These are phyloP conservation scores for Orussus abietinus DNA, from an alignment of 1,140 invertebrate species.

Conservation along the genomic window DNA sequence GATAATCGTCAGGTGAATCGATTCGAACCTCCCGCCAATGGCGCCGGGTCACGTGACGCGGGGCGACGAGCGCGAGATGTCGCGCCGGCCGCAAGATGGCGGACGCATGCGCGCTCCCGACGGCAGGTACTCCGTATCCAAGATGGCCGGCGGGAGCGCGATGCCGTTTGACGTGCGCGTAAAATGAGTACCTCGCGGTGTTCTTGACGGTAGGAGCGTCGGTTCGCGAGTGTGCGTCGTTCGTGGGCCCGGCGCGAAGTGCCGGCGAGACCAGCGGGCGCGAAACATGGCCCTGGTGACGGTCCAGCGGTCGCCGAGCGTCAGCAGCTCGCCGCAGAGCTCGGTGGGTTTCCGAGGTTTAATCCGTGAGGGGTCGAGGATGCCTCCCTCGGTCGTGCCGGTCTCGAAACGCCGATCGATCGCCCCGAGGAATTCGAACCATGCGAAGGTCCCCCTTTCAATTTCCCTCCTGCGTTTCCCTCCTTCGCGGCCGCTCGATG, in stretches of 20 bases:
- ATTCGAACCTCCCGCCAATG: too few relatives aligned
- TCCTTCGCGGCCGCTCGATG: too few relatives aligned
- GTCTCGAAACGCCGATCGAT: too few relatives aligned
- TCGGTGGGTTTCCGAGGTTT: slow-evolving; percentile 57
- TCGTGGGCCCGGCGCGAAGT: slow-evolving; percentile 21
- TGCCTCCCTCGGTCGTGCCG: too few relatives aligned
- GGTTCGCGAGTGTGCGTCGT: slow-evolving; percentile 31
- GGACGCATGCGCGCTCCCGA: slow-evolving; percentile 13
- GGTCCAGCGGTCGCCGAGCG: slow-evolving; percentile 66
- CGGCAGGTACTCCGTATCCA: slow-evolving; percentile 39
- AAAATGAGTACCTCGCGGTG: slow-evolving; percentile 44
- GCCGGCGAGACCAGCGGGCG: background rate
- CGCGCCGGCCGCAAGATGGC: slow-evolving; percentile 15
- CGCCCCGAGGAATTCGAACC: too few relatives aligned
- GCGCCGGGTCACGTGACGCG: slow-evolving; percentile 8
- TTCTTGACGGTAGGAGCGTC: slow-evolving; percentile 38
- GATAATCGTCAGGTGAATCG: too few relatives aligned
- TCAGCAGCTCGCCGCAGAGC: slow-evolving; percentile 64
- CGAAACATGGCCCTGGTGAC: slow-evolving; percentile 65
- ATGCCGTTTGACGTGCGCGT: slow-evolving; percentile 45
- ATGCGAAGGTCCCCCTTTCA: too few relatives aligned
- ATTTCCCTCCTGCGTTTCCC: too few relatives aligned
- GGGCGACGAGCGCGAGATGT: slow-evolving; percentile 18
- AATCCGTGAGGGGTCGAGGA: too few relatives aligned
- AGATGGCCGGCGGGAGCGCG: slow-evolving; percentile 45